Evolutionary conservation across 2,113 vertebrate genomes (phyloP).

Genomic region (Tychaedon coryphoeus): DNA sequence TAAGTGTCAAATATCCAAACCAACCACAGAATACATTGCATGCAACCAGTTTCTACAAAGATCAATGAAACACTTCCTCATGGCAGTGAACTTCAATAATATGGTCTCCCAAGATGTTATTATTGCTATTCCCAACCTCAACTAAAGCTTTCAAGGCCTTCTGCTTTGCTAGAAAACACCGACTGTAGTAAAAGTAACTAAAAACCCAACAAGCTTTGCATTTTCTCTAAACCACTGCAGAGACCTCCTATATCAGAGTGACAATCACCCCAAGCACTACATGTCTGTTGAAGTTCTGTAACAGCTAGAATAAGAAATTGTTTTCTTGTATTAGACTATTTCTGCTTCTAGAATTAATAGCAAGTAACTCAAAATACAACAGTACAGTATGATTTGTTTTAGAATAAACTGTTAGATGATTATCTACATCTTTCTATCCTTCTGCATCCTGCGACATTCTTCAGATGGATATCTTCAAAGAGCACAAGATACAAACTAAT

Average conservation of each 20-base stretch:
- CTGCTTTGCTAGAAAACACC: neutral
- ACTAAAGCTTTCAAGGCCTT: neutral
- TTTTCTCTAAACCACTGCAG: neutral
- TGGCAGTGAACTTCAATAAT: fast-evolving
- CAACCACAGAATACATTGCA: neutral
- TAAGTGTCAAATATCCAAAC: neutral
- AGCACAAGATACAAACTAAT: neutral
- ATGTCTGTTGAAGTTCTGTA: neutral
- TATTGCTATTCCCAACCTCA: neutral
- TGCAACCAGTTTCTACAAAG: neutral
- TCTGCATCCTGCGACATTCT: neutral
- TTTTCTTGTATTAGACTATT: neutral
- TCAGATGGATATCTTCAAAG: neutral
- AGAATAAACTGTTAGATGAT: neutral
- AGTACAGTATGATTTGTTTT: neutral
- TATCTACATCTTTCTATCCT: neutral
- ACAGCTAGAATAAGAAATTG: neutral
- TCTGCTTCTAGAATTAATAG: neutral
- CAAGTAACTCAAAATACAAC: neutral
- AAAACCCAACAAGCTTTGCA: neutral
- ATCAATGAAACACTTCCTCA: neutral
- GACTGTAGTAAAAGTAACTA: neutral
- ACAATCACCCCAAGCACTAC: neutral
- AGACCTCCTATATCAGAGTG: neutral
- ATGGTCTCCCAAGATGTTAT: neutral